Evolutionary conservation across 2,888 invertebrate genomes (phyloP), one percentile per base, ranked within the genome.

Genomic region (Cecidostiba fungosa): DNA sequence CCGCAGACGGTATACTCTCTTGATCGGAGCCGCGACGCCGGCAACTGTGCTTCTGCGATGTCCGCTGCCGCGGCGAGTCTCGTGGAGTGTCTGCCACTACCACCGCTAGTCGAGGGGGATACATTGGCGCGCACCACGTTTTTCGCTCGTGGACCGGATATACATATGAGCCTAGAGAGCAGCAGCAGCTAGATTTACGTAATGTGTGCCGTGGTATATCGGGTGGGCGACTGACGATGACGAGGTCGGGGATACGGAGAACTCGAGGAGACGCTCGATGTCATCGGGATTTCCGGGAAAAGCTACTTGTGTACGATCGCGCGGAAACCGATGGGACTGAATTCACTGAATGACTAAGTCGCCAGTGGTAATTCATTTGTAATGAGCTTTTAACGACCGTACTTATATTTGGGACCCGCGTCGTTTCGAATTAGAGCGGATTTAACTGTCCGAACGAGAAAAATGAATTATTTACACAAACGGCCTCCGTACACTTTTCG

Each of bases 111-210:
- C 59, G 23, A 59, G n/a, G 10, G 10, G 6, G 59, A 23, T 8
- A 23, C 23, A 59, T 23, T 59, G 23, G n/a, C 66, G 62, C 23
- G 29, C 66, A 66, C 26, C 66, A 66, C 66, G 66, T 66, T 66
- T 12, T 66, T 66, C 29, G 47, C 23, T 39, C 78, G 79, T 47
- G 50, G 23, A 69, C 19, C 16, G 54, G 12, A 19, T 54, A 76
- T 36, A 19, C 36, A 3, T 16, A 32, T 1, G 19, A 19, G 19
- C 50, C 50, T 50, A 0, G 50, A 50, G 50, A 50, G 8, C 32
- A 29, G 59, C 36, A 32, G 62, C 29, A 19, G 26, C 16, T 59
- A 3, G 66, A 8, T 6, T 80, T 80, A 80, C 80, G 73, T 80
- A 80, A 73, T 36, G 26, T 59, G 16, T 50, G 16, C 6, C 50